phyloP scores from a whole-genome alignment of 1,140 invertebrate species.

The Proctacanthus coquilletti region DNA sequence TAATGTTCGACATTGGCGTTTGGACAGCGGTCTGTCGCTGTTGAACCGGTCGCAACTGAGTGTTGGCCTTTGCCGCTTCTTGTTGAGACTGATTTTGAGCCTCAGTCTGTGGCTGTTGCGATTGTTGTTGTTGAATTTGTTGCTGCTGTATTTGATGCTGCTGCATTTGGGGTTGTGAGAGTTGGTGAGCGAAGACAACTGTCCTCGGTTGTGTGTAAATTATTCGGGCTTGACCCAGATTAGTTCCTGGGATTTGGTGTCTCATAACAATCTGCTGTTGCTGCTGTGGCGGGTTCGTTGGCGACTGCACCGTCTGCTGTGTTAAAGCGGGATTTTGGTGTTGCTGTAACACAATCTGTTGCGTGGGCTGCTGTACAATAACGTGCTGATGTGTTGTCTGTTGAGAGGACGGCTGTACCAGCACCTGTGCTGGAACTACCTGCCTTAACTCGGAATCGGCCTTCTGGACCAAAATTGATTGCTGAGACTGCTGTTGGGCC shows the following conservation, averaged over 20 bases:
- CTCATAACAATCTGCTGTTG: constrained; percentile 20
- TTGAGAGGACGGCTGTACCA: no score
- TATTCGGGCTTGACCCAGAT: constrained; percentile 19
- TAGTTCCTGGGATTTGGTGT: constrained; percentile 23
- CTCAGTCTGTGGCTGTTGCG: not conserved
- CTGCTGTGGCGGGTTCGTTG: constrained; percentile 15
- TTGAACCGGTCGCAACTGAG: constrained; percentile 8
- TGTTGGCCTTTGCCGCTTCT: constrained; percentile 2
- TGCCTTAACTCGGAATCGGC: not conserved
- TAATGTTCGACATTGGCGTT: not conserved
- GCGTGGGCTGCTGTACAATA: constrained; percentile 25
- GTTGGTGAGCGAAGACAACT: constrained; percentile 16
- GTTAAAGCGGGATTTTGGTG: constrained; percentile 19
- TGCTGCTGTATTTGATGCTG: constrained; percentile 20
- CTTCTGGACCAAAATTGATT: not conserved
- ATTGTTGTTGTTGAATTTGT: constrained; percentile 12
- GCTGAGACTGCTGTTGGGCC: constrained; percentile 11
- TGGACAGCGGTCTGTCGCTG: constrained; percentile 12
- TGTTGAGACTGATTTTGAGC: constrained; percentile 4
- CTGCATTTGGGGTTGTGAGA: constrained; percentile 11
- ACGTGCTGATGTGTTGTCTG: constrained; percentile 8
- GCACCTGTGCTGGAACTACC: not conserved
- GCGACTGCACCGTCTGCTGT: constrained; percentile 21
- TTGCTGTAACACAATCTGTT: constrained; percentile 33
- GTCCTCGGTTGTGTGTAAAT: constrained; percentile 18